Conservation (phyloP, 2,113 vertebrate species). For the Thermophis baileyi region DNA sequence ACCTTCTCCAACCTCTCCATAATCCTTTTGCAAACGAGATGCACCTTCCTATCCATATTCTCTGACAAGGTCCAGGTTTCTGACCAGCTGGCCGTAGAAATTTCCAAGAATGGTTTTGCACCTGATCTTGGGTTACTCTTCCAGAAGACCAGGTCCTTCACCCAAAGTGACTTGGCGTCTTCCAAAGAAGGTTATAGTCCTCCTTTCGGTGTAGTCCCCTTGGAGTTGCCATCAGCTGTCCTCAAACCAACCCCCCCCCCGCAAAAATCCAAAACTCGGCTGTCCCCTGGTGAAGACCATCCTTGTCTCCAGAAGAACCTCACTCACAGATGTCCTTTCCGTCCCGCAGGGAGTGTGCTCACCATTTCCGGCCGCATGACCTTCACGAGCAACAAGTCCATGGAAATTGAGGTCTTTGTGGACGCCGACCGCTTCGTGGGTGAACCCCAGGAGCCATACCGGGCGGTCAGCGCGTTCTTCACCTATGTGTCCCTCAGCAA, state of each 20-base stretch:
- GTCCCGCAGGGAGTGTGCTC: constrained; percentile 80
- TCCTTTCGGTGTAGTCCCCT: background rate
- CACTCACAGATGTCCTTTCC: background rate
- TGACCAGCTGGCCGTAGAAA: too few relatives aligned
- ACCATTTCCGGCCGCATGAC: constrained; percentile 92
- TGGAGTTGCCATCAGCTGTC: background rate
- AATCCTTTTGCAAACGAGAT: background rate
- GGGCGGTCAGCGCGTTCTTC: constrained; percentile 91
- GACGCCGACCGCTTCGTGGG: constrained; percentile 81
- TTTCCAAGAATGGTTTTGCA: too few relatives aligned
- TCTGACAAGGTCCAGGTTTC: background rate
- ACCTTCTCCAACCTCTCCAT: background rate
- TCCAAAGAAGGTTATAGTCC: background rate
- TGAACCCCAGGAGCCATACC: constrained; percentile 72
- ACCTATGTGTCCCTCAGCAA: constrained; percentile 92
- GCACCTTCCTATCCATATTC: background rate
- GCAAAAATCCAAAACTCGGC: background rate
- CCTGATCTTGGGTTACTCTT: background rate
- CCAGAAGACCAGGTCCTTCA: background rate
- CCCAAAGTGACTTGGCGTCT: background rate
- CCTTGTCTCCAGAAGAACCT: too few relatives aligned
- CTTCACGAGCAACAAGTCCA: constrained; percentile 91
- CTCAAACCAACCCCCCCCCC: background rate
- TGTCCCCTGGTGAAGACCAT: background rate
- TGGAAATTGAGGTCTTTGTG: constrained; percentile 96